Evolutionary conservation across 2,888 invertebrate species (phyloP), one percentile per base, ranked within the genome.

Genomic region (Pterostichus niger): DNA sequence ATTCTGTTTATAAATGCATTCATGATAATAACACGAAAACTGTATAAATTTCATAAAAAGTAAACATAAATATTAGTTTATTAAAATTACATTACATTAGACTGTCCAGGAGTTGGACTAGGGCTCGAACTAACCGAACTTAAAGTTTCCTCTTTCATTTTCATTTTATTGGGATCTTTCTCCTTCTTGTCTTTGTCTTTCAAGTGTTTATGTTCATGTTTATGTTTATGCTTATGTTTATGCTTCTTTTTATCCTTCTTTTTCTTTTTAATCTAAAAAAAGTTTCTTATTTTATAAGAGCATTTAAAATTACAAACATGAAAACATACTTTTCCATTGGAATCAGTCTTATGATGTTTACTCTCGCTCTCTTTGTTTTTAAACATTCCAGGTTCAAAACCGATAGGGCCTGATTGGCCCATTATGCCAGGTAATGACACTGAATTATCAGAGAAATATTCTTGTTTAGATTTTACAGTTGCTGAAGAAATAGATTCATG

Each of bases 141-240:
- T 17, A 95, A 89, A 0, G 95, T 95, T 88, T 95, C 95, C 85
- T 95, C 95, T 88, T 94, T 95, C 11, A 94, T 90, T 88, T 92
- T 93, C 78, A 93, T 87, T 85, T 92, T 92, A 6, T 92, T 92
- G 0, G 88, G 91, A 90, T 91, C 91, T 84, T 91, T 91, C 10
- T 92, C 92, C 84, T 90, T 91, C 83, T 88, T 90, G 82, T 91
- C 90, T 87, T 93, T 92, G 76, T 93, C 90, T 85, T 91, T 87
- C 84, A 89, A 88, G 85, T 92, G 91, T 84, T 92, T 91, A 86
- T 93, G 92, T 84, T 93, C 91, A 84, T 92, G 92, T 85, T 93
- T 95, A 88, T 96, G 96, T 86, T 96, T 97, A 88, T 97, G 96
- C 88, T 97, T 97, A 87, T 97, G 97, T 88, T 97, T 97, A 88